Evolutionary conservation across 2,113 vertebrate genomes (phyloP).

Genomic region (Myocastor coypus): DNA sequence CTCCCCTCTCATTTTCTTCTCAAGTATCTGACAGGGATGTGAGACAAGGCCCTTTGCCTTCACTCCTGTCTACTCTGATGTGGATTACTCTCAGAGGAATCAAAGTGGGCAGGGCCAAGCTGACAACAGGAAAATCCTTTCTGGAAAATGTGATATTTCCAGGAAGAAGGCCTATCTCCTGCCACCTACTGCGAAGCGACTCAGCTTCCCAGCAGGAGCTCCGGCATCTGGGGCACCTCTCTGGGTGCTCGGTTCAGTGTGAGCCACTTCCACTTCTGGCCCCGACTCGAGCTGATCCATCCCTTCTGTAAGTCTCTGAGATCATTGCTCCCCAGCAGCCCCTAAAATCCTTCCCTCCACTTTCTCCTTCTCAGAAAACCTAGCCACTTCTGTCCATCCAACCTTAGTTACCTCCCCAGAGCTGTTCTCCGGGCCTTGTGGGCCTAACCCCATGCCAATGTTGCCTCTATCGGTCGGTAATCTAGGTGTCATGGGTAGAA

Average conservation of each 20-base stretch:
- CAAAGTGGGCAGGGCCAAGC: neutral
- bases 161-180: neutral
- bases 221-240: neutral
- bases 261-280: neutral
- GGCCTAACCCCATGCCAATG: too few relatives aligned
- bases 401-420: neutral
- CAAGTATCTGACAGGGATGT: neutral
- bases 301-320: neutral
- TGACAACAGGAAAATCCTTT: constrained; percentile 41
- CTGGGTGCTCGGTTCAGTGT: accelerated
- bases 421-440: neutral
- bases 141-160: neutral
- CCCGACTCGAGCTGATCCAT: neutral
- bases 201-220: neutral
- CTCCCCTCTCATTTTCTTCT: constrained; percentile 55
- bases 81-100: constrained; percentile 28
- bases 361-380: neutral
- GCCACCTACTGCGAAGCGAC: neutral
- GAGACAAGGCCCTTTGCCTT: constrained; percentile 21
- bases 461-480: accelerated
- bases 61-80: neutral
- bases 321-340: neutral
- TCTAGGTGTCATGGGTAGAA: neutral
- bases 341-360: neutral
- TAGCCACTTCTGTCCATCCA: neutral